Evolutionary conservation across 2,797 vertebrate species (phyloP).

Genomic region (Emys orbicularis): DNA sequence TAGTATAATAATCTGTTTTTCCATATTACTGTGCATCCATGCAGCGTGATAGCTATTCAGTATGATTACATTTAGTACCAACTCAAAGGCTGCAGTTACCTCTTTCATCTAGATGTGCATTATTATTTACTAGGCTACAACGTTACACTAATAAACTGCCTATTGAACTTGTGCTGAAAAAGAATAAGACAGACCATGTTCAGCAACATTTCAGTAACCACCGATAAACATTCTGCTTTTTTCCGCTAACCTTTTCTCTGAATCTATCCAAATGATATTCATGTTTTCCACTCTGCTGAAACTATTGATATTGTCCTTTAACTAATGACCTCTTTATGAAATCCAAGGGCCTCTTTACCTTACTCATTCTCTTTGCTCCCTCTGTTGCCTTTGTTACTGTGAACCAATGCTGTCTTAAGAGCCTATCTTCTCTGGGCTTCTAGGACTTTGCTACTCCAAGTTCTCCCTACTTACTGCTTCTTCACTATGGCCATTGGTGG

Average conservation of each 20-base stretch:
- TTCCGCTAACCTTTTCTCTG: not conserved
- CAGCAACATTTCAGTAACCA: not conserved
- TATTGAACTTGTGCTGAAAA: not conserved
- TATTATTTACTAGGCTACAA: not conserved
- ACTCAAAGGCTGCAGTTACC: not conserved
- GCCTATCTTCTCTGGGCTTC: not conserved
- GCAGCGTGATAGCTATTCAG: not conserved
- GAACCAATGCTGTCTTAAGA: accelerated
- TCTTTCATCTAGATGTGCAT: too few species aligned
- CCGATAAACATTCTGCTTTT: not conserved
- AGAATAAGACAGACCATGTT: not conserved
- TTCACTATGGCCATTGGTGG: too few species aligned
- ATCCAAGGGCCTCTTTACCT: not conserved
- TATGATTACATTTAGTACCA: not conserved
- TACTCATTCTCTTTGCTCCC: not conserved
- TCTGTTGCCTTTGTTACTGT: not conserved
- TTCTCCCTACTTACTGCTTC: too few species aligned
- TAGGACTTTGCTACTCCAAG: too few species aligned
- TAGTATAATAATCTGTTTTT: not conserved
- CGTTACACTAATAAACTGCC: not conserved
- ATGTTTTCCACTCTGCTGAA: not conserved
- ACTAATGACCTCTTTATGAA: not conserved
- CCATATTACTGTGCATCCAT: not conserved
- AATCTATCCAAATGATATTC: not conserved
- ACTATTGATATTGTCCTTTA: not conserved